Percentiles rank a stretch among this genome's conserved stretches.
Conservation (phyloP, 2,113 vertebrate genomes). For the Pionites leucogaster region DNA sequence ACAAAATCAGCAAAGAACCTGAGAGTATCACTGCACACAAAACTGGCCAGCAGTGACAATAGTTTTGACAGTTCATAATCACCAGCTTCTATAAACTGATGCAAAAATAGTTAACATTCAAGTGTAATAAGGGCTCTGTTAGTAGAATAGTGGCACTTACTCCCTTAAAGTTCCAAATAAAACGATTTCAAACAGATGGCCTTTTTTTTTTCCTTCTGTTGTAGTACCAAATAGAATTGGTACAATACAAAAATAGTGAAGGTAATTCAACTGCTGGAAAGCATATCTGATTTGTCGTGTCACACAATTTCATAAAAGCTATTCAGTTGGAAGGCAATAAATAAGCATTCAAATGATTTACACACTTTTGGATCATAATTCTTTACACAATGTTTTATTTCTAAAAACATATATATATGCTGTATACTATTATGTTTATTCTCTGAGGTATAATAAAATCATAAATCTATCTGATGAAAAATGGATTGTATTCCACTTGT, state of each 20-base stretch:
- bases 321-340: constrained; percentile 73
- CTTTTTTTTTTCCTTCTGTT: constrained; percentile 27
- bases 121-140: constrained; percentile 10
- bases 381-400: constrained; percentile 75
- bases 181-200: background rate
- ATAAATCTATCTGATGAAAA: constrained; percentile 77
- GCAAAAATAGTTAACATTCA: constrained; percentile 52
- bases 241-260: constrained; percentile 59
- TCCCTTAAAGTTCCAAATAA: constrained; percentile 49
- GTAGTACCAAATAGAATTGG: constrained; percentile 19
- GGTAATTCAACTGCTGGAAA: constrained; percentile 66
- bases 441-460: constrained; percentile 74
- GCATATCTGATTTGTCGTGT: constrained; percentile 60
- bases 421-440: constrained; percentile 74
- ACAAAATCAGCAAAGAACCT: background rate
- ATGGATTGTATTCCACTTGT: constrained; percentile 69
- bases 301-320: constrained; percentile 75
- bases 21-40: background rate
- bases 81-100: constrained; percentile 7
- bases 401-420: constrained; percentile 72
- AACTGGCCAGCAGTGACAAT: background rate
- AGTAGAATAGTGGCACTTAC: constrained; percentile 38
- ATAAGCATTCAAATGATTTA: constrained; percentile 75
- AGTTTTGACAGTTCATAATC: background rate
- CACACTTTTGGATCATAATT: constrained; percentile 67